Evolutionary conservation across 2,888 invertebrate genomes (phyloP).

Genomic region (Eudasyphora cyanicolor): DNA sequence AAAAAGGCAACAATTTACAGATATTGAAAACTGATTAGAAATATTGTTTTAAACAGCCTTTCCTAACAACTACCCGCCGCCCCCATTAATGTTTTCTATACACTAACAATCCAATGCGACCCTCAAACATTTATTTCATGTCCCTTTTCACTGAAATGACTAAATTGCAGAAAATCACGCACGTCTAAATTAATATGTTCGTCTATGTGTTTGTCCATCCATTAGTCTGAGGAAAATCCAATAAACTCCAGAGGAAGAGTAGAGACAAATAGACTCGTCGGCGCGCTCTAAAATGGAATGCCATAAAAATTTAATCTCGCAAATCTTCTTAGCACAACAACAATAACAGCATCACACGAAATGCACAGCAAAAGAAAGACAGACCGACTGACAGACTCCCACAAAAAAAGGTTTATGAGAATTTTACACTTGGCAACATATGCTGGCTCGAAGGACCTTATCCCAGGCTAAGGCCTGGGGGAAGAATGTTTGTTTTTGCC

Average conservation of each 20-base stretch:
- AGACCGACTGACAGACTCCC: background rate
- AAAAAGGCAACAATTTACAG: background rate
- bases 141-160: background rate
- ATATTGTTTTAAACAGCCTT: no score
- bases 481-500: constrained; percentile 5
- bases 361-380: background rate
- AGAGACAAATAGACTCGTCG: background rate
- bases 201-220: background rate
- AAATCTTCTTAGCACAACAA: background rate
- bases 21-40: background rate
- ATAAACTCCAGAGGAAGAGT: background rate
- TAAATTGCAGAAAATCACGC: constrained; percentile 1
- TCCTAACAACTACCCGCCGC: no score
- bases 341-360: background rate
- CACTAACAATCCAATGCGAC: no score
- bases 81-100: background rate
- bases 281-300: background rate
- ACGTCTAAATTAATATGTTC: background rate
- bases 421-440: constrained; percentile 12
- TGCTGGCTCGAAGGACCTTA: background rate
- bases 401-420: constrained; percentile 16
- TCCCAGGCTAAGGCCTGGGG: background rate
- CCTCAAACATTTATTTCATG: background rate
- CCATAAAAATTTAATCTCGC: constrained; percentile 27
- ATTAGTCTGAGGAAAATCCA: background rate